phyloP scores from a whole-genome alignment of 1,140 invertebrate species.

The Lordiphosa clarofinis region DNA sequence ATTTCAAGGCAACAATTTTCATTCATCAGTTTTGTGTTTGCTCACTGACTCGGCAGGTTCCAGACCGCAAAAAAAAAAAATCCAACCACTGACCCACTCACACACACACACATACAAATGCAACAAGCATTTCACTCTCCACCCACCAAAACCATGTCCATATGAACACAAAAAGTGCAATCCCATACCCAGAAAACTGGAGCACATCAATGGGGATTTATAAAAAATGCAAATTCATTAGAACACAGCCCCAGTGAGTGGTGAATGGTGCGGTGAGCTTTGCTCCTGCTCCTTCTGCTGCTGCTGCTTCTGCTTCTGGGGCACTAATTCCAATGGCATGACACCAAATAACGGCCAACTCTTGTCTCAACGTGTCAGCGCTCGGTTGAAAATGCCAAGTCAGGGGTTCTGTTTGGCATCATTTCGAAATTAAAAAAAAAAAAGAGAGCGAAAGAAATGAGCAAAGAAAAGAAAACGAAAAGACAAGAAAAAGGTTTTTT shows the following conservation, averaged over 20 bases:
- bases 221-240: conserved; percentile 78
- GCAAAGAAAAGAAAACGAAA: conserved; percentile 1
- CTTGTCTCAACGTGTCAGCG: conserved; percentile 20
- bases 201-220: conserved; percentile 76
- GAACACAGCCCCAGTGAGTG: conserved; percentile 32
- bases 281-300: no score
- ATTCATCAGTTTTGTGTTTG: no score
- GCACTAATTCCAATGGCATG: conserved; percentile 38
- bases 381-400: conserved; percentile 48
- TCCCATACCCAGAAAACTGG: conserved; percentile 48
- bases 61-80: conserved; percentile 5
- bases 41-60: neutral
- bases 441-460: conserved; percentile 18
- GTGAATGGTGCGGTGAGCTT: conserved; percentile 18
- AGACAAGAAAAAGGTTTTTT: neutral
- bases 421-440: conserved; percentile 65
- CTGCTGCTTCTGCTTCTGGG: conserved; percentile 12
- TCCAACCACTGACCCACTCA: conserved; percentile 9
- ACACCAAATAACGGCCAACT: conserved; percentile 14
- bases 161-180: conserved; percentile 39
- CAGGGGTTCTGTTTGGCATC: conserved; percentile 45
- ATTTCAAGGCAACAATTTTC: no score
- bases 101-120: neutral
- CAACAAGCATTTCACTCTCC: conserved; percentile 8
- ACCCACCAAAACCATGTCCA: neutral